Conservation (phyloP, 2,888 invertebrate genomes). For the Aspidiotus rigidus region DNA sequence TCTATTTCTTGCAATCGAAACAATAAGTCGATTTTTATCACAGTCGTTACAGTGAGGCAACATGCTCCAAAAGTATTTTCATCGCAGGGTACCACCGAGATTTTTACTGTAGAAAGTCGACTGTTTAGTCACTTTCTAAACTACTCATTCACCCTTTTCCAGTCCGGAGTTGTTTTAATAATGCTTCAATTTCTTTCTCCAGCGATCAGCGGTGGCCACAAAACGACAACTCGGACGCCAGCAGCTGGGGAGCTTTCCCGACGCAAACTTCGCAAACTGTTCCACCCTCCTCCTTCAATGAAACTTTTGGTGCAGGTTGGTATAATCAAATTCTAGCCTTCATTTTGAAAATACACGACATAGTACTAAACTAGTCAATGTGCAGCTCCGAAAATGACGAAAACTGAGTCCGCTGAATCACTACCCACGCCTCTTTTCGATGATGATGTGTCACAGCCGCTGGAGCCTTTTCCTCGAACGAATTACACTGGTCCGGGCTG, state of each 20-base stretch:
- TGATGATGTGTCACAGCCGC: constrained; percentile 82
- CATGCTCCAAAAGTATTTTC: no score
- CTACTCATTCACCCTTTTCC: no score
- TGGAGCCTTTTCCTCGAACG: constrained; percentile 81
- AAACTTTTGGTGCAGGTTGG: not conserved
- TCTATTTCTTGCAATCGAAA: no score
- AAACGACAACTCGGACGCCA: not conserved
- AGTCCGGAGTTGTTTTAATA: no score
- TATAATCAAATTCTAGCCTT: not conserved
- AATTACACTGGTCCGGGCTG: constrained; percentile 74
- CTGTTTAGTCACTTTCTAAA: no score
- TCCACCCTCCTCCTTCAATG: not conserved
- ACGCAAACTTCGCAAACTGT: not conserved
- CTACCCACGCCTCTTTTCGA: constrained; percentile 90
- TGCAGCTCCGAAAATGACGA: constrained; percentile 35
- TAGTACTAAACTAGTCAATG: not conserved
- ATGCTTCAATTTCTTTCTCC: no score
- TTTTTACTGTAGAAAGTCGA: no score
- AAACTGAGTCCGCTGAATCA: constrained; percentile 59
- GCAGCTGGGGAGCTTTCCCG: not conserved
- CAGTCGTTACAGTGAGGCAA: no score
- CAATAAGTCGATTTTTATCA: no score
- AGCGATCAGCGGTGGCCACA: not conserved
- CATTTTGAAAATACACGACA: not conserved
- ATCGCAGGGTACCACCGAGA: no score